Evolutionary conservation across 2,113 vertebrate species (phyloP).

Genomic region (Chaetura pelagica): DNA sequence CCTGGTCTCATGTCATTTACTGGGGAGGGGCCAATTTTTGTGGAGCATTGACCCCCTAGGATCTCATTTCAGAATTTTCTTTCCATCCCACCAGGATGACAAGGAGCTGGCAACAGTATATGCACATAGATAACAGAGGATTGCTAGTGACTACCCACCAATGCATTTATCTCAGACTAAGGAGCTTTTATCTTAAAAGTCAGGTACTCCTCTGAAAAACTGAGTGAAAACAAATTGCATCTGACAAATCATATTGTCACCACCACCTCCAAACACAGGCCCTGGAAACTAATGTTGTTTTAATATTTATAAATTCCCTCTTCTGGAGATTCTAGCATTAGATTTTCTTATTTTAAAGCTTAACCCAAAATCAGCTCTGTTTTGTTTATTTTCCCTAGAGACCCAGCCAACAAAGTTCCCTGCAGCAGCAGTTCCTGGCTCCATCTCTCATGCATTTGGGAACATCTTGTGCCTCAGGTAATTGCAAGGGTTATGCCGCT

Average conservation of each 20-base stretch:
- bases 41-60: not conserved
- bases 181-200: not conserved
- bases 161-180: not conserved
- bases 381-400: not conserved
- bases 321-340: not conserved
- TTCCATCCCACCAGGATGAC: not conserved
- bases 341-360: not conserved
- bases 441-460: accelerated
- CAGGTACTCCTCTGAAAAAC: not conserved
- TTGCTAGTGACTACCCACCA: not conserved
- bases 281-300: not conserved
- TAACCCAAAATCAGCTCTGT: not conserved
- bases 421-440: not conserved
- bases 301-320: not conserved
- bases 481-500: no score
- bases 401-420: not conserved
- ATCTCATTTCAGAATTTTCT: not conserved
- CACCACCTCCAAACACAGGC: not conserved
- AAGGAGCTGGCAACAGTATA: not conserved
- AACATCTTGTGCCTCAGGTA: not conserved
- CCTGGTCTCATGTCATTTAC: not conserved
- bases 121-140: not conserved
- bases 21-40: not conserved
- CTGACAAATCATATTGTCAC: not conserved
- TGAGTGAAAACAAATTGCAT: not conserved